phyloP scores from a whole-genome alignment of 2,888 invertebrate genomes.

The Cosmorhoe ocellata region DNA sequence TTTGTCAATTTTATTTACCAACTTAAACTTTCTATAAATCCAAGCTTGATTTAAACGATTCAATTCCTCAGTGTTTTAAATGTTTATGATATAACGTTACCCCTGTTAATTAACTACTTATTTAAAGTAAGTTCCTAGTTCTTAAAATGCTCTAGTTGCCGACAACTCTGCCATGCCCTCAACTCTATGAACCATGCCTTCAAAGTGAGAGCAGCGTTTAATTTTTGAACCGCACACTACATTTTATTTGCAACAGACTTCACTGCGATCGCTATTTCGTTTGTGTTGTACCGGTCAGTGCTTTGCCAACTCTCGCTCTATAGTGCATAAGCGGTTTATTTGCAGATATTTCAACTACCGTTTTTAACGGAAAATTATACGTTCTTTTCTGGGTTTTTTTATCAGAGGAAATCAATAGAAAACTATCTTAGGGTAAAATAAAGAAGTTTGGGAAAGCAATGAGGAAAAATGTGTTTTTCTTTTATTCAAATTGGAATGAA shows the following conservation, averaged over 20 bases:
- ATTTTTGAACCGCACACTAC: slow-evolving; percentile 29
- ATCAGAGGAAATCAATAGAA: slow-evolving; percentile 25
- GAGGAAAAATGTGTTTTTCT: slow-evolving; percentile 43
- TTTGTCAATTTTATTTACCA: no score
- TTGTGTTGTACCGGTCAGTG: slow-evolving; percentile 32
- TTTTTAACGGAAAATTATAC: slow-evolving; percentile 30
- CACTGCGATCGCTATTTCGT: slow-evolving; percentile 38
- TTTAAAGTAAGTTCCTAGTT: no score
- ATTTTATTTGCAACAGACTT: slow-evolving; percentile 48
- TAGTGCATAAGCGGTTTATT: slow-evolving; percentile 29
- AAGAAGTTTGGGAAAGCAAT: slow-evolving; percentile 49
- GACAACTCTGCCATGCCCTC: slow-evolving; percentile 1
- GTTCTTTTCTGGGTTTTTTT: slow-evolving; percentile 27
- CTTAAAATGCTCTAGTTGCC: slow-evolving; percentile 9
- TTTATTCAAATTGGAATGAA: slow-evolving; percentile 47
- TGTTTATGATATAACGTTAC: no score
- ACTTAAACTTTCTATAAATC: no score
- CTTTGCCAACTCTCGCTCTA: slow-evolving; percentile 26
- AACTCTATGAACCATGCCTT: slow-evolving; percentile 5
- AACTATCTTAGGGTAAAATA: slow-evolving; percentile 33
- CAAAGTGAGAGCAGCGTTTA: slow-evolving; percentile 26
- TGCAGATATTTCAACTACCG: slow-evolving; percentile 30
- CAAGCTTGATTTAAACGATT: no score
- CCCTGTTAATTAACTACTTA: no score
- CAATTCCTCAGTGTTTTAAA: no score